phyloP scores from a whole-genome alignment of 2,797 vertebrate genomes.

The Labeo calbasu region DNA sequence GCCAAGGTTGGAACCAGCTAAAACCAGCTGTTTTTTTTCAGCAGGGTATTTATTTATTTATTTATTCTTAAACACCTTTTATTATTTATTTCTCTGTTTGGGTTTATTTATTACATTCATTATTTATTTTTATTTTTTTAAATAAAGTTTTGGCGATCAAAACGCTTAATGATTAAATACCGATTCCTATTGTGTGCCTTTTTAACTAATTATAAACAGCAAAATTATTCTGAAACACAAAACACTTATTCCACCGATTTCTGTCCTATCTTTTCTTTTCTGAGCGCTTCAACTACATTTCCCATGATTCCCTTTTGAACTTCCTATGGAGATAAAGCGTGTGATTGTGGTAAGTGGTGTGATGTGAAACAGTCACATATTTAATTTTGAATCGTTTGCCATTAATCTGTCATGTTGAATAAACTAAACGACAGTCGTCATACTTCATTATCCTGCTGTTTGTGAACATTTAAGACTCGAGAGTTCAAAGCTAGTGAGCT shows the following conservation, averaged over 20 bases:
- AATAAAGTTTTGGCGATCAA: background rate
- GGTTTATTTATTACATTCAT: background rate
- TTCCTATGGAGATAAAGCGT: slow-evolving; percentile 12
- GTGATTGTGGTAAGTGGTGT: slow-evolving; percentile 10
- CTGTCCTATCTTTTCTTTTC: background rate
- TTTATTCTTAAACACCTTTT: too few species aligned
- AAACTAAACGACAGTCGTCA: background rate
- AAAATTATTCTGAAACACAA: too few species aligned
- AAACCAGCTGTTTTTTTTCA: too few species aligned
- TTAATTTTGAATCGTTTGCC: background rate
- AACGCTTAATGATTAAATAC: background rate
- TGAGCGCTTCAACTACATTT: slow-evolving; percentile 44
- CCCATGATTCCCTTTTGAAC: slow-evolving; percentile 41
- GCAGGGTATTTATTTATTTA: too few species aligned
- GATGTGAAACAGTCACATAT: background rate
- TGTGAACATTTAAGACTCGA: background rate
- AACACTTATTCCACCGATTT: background rate
- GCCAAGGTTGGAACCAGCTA: too few species aligned
- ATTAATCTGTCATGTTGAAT: background rate
- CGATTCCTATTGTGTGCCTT: too few species aligned
- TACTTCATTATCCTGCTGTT: background rate
- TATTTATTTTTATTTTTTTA: too few species aligned
- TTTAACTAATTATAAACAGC: background rate
- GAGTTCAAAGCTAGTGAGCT: background rate
- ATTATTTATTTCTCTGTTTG: background rate